Conservation (phyloP, 2,888 invertebrate species). For the Chaitophorus viminalis region DNA sequence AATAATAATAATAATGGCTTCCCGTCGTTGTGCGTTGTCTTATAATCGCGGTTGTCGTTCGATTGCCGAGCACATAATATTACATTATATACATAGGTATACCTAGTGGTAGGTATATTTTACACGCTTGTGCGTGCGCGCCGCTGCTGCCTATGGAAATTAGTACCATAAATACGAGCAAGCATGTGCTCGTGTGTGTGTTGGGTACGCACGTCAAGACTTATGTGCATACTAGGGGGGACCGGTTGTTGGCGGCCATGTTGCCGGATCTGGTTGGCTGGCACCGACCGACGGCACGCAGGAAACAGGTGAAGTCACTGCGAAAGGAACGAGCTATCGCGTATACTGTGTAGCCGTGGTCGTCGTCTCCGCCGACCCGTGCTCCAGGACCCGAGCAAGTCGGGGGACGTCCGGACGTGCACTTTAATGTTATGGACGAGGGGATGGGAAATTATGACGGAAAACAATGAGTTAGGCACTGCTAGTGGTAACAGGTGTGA, state of each 20-base stretch:
- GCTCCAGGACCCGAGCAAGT: conserved; percentile 1
- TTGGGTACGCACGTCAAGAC: not conserved
- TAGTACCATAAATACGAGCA: conserved; percentile 40
- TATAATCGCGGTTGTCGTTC: conserved; percentile 8
- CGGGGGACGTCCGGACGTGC: not conserved
- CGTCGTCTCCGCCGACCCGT: not conserved
- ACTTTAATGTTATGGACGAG: not conserved
- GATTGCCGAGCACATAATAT: not conserved
- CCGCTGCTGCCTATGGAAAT: conserved; percentile 31
- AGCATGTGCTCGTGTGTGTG: not conserved
- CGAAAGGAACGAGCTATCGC: not conserved
- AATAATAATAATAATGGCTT: conserved; percentile 22
- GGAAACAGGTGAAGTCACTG: conserved; percentile 46
- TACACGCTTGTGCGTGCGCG: conserved; percentile 2
- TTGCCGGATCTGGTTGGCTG: conserved; percentile 60
- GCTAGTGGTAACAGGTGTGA: not conserved
- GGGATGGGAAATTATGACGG: conserved; percentile 13
- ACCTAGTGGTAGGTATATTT: conserved; percentile 1
- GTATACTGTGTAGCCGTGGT: not conserved
- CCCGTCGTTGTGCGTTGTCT: not conserved
- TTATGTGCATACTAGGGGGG: not conserved
- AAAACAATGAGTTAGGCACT: not conserved
- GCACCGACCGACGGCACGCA: conserved; percentile 3
- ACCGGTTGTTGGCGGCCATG: conserved; percentile 55
- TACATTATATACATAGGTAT: not conserved